Evolutionary conservation across 2,888 invertebrate species (phyloP), one percentile per base, ranked within the genome.

Genomic region (Yponomeuta sedellus): DNA sequence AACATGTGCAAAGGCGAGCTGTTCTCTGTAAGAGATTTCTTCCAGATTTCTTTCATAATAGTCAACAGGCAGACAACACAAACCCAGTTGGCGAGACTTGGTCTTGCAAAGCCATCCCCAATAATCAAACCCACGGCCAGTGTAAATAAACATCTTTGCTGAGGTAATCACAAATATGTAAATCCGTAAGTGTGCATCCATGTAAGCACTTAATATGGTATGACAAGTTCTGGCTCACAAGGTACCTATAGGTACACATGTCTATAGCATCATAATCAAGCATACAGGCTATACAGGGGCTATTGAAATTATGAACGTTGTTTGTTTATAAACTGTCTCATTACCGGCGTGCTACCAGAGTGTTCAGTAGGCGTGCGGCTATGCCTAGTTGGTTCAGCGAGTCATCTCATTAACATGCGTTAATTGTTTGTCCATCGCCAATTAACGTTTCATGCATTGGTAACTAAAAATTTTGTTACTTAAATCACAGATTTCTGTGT

Each of bases 261-360:
- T 34, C 34, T 34, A 34, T 34, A 34, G 34, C 34, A 34, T 34
- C 44, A 12, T 52, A 52, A 12, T 16, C 44, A 52, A 12, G 16
- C 16, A 52, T 52, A 52, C 20, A 28, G 20, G 52, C n/a, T 56
- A 28, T 19, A 25, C 25, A 10, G 22, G 22, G 12, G 64, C 76
- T 70, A 77, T 79, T 76, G 76, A 72, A 71, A 74, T 73, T 74
- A 20, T 59, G 59, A 22, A 82, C 85, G 82, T 71, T 69, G 68
- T 67, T 65, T 83, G 86, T 75, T 79, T 86, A 75, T 75, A 79
- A 81, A 85, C 77, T 74, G 77, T 70, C 79, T 85, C 79, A 84
- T 80, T 83, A 82, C 68, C 44, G 70, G 66, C 34, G 8, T 8
- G 34, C 34, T 57, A 68, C 57, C 65, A 65, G 57, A 4, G 11